These are phyloP conservation scores for Aplochiton taeniatus DNA, from an alignment of 2,797 vertebrate species.

Conservation along the genomic window DNA sequence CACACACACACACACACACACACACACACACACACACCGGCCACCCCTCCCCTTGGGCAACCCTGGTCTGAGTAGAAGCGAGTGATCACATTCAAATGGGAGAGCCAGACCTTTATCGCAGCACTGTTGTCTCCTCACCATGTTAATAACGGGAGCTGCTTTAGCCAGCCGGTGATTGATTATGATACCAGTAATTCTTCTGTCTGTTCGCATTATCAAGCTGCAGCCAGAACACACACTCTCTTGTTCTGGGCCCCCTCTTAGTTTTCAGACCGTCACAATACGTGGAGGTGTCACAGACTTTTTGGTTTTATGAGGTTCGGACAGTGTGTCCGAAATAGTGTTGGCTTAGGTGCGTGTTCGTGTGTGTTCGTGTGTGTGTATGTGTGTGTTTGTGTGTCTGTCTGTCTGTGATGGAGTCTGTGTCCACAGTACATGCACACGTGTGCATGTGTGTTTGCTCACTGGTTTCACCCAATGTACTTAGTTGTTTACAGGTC, in stretches of 20 bases:
- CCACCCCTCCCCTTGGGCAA: conserved; percentile 18
- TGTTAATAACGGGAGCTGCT: conserved; percentile 67
- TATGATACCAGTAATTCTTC: conserved; percentile 14
- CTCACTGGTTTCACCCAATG: not conserved
- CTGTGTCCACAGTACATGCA: not conserved
- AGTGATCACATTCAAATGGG: conserved; percentile 72
- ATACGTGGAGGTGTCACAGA: conserved; percentile 4
- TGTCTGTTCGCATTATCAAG: too few relatives aligned
- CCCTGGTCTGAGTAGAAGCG: conserved; percentile 55
- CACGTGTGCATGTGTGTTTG: conserved; percentile 9
- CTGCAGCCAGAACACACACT: too few relatives aligned
- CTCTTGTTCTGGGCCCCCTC: too few relatives aligned
- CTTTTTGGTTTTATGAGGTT: not conserved
- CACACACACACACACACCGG: not conserved
- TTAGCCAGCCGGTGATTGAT: conserved; percentile 43
- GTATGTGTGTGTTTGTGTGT: conserved; percentile 5
- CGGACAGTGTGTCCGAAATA: not conserved
- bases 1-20: not conserved
- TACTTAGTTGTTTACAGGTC: not conserved
- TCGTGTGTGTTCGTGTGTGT: conserved; percentile 17
- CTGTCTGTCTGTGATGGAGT: conserved; percentile 12
- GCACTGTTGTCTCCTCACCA: conserved; percentile 64
- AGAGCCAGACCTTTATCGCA: conserved; percentile 65
- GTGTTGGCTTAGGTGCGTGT: not conserved
- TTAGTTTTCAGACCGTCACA: not conserved